Conservation (phyloP, 2,113 vertebrate genomes). For the Anoura caudifer region DNA sequence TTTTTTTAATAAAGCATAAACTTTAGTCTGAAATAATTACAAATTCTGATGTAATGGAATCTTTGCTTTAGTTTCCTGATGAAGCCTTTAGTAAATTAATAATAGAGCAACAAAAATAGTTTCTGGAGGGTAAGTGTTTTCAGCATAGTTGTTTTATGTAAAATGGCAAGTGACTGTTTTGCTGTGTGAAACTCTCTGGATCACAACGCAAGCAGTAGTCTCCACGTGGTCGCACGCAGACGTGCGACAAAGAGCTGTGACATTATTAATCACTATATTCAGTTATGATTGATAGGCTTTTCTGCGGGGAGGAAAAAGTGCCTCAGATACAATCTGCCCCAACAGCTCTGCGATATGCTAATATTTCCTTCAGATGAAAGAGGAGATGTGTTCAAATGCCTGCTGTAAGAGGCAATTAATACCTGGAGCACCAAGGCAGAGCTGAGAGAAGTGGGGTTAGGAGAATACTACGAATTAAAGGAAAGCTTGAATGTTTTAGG, state of each 20-base stretch:
- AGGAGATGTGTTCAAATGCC: constrained; percentile 77
- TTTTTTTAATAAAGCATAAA: background rate
- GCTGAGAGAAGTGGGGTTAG: background rate
- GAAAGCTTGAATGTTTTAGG: constrained; percentile 59
- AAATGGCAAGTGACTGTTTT: constrained; percentile 67
- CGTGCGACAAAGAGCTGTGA: constrained; percentile 72
- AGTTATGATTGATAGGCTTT: constrained; percentile 81
- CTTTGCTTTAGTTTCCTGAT: background rate
- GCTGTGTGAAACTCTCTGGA: constrained; percentile 29
- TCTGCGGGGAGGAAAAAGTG: constrained; percentile 73
- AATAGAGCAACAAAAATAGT: constrained; percentile 64
- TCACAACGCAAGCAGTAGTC: constrained; percentile 46
- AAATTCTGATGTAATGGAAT: background rate
- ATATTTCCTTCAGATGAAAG: constrained; percentile 78
- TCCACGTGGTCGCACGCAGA: constrained; percentile 60
- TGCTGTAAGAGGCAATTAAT: constrained; percentile 38
- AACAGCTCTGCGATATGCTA: constrained; percentile 79
- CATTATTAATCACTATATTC: constrained; percentile 76
- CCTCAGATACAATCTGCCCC: constrained; percentile 82
- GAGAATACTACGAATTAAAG: constrained; percentile 46
- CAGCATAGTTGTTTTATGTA: constrained; percentile 35
- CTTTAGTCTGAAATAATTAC: background rate
- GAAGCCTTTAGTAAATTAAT: constrained; percentile 64
- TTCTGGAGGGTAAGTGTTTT: constrained; percentile 60
- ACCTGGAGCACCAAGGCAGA: background rate